Evolutionary conservation across 2,797 vertebrate species (phyloP).

Genomic region (Periophthalmus magnuspinnatus): DNA sequence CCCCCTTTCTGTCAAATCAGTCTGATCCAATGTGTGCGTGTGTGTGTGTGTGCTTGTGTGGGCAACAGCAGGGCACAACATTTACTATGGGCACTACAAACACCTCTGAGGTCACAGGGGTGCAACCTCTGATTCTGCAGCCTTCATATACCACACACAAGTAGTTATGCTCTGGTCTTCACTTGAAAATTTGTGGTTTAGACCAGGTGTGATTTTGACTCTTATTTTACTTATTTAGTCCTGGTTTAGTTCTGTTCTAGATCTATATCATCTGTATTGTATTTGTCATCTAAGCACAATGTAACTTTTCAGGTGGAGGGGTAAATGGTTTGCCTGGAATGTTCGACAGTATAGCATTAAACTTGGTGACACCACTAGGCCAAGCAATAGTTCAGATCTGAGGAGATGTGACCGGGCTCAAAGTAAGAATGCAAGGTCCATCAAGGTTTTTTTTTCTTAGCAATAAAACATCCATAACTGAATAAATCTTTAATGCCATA

Average conservation of each 20-base stretch:
- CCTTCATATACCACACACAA: constrained; percentile 12
- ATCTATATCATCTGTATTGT: background rate
- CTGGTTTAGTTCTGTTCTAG: background rate
- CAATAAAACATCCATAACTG: too few species aligned
- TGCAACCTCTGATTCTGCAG: constrained; percentile 1
- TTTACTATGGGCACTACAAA: background rate
- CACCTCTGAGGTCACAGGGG: constrained; percentile 23
- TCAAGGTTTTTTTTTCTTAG: too few species aligned
- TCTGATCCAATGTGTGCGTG: constrained; percentile 33
- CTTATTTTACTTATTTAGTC: background rate
- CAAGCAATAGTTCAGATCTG: too few species aligned
- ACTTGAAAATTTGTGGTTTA: background rate
- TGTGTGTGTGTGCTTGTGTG: constrained; percentile 6
- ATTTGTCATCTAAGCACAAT: background rate
- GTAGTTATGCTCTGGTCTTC: constrained; percentile 49
- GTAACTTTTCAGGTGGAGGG: too few species aligned
- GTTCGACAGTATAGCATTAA: too few species aligned
- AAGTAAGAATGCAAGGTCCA: too few species aligned
- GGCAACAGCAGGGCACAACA: constrained; percentile 8
- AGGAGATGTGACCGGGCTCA: too few species aligned
- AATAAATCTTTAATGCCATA: too few species aligned
- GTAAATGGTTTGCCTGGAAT: too few species aligned
- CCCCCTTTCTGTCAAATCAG: constrained; percentile 59
- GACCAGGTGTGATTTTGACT: background rate
- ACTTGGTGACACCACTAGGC: too few species aligned